phyloP scores from a whole-genome alignment of 2,113 vertebrate species.

The Cromileptes altivelis region DNA sequence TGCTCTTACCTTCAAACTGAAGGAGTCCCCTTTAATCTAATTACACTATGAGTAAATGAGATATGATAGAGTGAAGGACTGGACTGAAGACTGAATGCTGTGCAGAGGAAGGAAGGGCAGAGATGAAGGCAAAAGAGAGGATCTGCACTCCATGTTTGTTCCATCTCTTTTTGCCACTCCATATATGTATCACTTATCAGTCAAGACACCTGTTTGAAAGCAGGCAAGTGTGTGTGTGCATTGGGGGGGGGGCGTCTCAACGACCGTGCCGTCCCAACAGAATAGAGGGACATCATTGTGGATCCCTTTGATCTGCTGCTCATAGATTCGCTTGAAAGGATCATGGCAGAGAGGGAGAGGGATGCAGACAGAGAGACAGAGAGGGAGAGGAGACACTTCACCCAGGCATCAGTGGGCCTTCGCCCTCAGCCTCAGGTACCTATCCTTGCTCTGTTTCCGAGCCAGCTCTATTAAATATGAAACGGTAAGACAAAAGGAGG shows the following conservation, averaged over 20 bases:
- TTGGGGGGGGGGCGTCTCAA: conserved; percentile 47
- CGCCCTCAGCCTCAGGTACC: conserved; percentile 82
- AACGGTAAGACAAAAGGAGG: conserved; percentile 87
- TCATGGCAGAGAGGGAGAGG: conserved; percentile 43
- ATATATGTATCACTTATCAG: conserved; percentile 68
- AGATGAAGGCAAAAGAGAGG: conserved; percentile 47
- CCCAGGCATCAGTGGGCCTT: conserved; percentile 79
- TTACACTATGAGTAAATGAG: background rate
- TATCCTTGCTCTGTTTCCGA: conserved; percentile 77
- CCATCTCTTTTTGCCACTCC: conserved; percentile 36
- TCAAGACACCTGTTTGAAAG: conserved; percentile 79
- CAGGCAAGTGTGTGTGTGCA: conserved; percentile 34
- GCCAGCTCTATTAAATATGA: conserved; percentile 87
- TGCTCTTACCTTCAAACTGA: conserved; percentile 7
- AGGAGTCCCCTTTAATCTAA: conserved; percentile 23
- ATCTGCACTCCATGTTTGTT: conserved; percentile 43
- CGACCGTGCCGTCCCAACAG: conserved; percentile 69
- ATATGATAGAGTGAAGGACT: background rate
- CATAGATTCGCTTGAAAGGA: conserved; percentile 84
- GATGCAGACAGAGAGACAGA: conserved; percentile 30
- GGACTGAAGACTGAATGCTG: conserved; percentile 27
- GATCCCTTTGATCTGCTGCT: conserved; percentile 84
- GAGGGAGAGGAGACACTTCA: conserved; percentile 80
- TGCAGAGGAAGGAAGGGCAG: conserved; percentile 29
- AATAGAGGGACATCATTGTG: conserved; percentile 80